Evolutionary conservation across 2,113 vertebrate genomes (phyloP), one percentile per base, ranked within the genome.

Genomic region (Lates calcarifer): DNA sequence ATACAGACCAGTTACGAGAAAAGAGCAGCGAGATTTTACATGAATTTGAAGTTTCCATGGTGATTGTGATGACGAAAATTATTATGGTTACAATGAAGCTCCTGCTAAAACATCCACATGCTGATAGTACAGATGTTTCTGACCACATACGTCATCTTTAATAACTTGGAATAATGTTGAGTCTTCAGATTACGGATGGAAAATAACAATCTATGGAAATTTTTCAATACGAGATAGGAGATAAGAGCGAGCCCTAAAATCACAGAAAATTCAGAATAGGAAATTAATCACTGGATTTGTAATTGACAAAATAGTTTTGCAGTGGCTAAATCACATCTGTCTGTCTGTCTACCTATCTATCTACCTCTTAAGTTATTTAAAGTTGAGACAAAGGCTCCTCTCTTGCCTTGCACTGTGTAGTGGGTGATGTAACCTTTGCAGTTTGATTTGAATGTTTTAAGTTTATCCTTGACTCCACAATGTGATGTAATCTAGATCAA

Each of bases 401-500:
- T 51, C 8, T 26, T 17, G 1, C 65, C 26, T 41, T 22, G n/a
- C 13, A 56, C 53, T 29, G 17, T 72, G 66, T 74, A 86, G 70
- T 58, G n/a, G 20, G 47, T 82, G 77, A 81, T 82, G 83, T 41
- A 86, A 84, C 31, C 18, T 65, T 66, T 68, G 74, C 55, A 61
- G 71, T 68, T 84, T 53, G 53, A 70, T 70, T 73, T 41, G 47
- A 43, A 60, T 61, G 60, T 58, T 73, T 65, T 7, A 65, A 62
- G 17, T 83, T 53, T 41, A 43, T 79, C 41, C 61, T 56, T 43
- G 37, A 55, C 53, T 74, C 55, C 28, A 66, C 43, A n/a, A 17
- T 74, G 58, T 88, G 83, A 85, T 79, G 79, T 74, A 79, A 88
- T 86, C 57, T 20, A 31, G 15, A 87, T 77, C 63, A 77, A 55